phyloP scores from a whole-genome alignment of 37 sponge, comb jelly and placozoan species.

The Halisarca cf. caerulea region DNA sequence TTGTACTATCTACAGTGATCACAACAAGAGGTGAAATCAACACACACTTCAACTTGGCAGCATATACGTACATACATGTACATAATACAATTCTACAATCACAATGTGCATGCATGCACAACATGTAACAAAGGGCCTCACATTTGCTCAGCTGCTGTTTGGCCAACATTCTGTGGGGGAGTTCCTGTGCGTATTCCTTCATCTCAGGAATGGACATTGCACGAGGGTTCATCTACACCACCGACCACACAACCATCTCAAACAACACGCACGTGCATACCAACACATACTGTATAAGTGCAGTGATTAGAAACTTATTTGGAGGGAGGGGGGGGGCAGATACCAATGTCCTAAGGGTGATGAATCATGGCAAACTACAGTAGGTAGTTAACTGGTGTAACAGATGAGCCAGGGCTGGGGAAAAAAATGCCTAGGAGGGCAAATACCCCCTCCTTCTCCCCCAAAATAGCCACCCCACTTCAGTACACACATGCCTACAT shows the following conservation, averaged over 20 bases:
- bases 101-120: too few relatives aligned
- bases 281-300: not conserved
- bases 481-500: not conserved
- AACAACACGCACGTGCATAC: not conserved
- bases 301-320: not conserved
- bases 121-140: conserved; percentile 42
- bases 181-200: conserved; percentile 92
- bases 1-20: conserved; percentile 67
- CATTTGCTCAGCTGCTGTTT: conserved; percentile 81
- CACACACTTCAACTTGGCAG: too few relatives aligned
- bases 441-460: too few relatives aligned
- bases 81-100: too few relatives aligned
- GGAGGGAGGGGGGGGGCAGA: not conserved
- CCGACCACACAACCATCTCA: not conserved
- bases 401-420: not conserved
- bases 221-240: conserved; percentile 32
- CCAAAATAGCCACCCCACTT: too few relatives aligned
- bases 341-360: not conserved
- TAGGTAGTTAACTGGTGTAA: too few relatives aligned
- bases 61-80: too few relatives aligned
- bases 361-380: too few relatives aligned
- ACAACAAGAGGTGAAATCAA: too few relatives aligned
- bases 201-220: conserved; percentile 88
- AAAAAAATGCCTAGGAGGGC: not conserved
- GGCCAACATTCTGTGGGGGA: conserved; percentile 90